phyloP scores from a whole-genome alignment of 2,797 vertebrate genomes.

The Petrocephalus sullivani region DNA sequence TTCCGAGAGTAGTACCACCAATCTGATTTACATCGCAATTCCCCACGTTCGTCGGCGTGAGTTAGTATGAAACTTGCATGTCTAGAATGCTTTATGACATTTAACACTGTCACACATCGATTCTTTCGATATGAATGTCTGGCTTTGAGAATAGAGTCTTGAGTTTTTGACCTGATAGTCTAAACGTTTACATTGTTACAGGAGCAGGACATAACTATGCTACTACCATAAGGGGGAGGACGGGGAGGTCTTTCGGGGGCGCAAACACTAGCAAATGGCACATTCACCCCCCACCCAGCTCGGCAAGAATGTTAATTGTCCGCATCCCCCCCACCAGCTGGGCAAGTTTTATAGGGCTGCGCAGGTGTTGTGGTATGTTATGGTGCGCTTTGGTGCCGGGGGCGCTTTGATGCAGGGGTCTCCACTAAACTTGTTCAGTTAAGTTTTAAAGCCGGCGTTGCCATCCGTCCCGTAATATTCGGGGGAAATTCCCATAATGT shows the following conservation, averaged over 20 bases:
- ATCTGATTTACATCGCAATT: not conserved
- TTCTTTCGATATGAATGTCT: not conserved
- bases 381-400: not conserved
- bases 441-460: not conserved
- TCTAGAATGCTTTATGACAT: not conserved
- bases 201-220: not conserved
- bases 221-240: not conserved
- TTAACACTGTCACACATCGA: not conserved
- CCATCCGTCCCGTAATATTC: not conserved
- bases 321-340: not conserved
- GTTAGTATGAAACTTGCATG: not conserved
- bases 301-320: not conserved
- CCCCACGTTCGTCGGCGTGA: not conserved
- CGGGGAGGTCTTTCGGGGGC: not conserved
- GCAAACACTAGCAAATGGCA: not conserved
- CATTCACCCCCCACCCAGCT: not conserved
- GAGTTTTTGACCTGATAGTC: not conserved
- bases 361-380: not conserved
- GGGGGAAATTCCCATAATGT: not conserved
- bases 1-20: not conserved
- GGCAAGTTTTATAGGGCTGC: not conserved
- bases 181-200: not conserved
- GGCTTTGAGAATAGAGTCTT: not conserved
- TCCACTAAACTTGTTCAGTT: not conserved
- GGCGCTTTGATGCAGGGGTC: not conserved